Evolutionary conservation across 2,797 vertebrate species (phyloP), one percentile per base, ranked within the genome.

Genomic region (Bradypodion pumilum): DNA sequence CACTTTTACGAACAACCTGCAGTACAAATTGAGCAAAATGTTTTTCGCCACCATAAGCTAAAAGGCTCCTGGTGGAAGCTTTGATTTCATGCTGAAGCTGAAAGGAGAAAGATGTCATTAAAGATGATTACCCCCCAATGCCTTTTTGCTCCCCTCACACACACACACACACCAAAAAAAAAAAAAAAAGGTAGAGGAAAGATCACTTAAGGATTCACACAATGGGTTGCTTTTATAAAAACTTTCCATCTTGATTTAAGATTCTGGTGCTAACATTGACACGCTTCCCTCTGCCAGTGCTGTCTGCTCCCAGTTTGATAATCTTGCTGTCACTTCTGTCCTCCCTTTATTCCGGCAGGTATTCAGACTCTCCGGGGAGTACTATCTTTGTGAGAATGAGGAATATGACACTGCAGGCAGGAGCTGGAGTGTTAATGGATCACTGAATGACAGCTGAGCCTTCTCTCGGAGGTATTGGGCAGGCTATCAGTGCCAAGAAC

Each of bases 401-500:
- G 83, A 91, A 93, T 94, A 73, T 91, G 93, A 94, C 95, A 92
- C 92, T 90, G 89, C 88, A 89, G 92, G 92, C 92, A 88, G 90
- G 94, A 95, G 84, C 75, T 27, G 89, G 91, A 90, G 92, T 1
- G 0, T 94, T 96, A 96, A 96, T 93, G 92, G 95, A 95, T 96
- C 95, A 95, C 91, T 93, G 95, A 96, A 87, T 95, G 95, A 93
- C 96, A 96, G 96, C 95, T 96, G 95, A 96, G 95, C 86, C 93
- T 94, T 91, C 91, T 93, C 94, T 95, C 95, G 12, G 92, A 91
- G 94, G 94, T 91, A 94, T 88, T 89, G 74, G 87, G 83, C 84
- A 81, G 86, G 86, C 87, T 89, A 85, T 89, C 49, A 16, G 90
- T 94, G 94, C 94, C 94, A 94, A 93, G 89, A 94, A 94, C 91